Base-by-base conservation (phyloP, 92 coral and sea anemone genomes). In the Palythoa heliodiscus region DNA sequence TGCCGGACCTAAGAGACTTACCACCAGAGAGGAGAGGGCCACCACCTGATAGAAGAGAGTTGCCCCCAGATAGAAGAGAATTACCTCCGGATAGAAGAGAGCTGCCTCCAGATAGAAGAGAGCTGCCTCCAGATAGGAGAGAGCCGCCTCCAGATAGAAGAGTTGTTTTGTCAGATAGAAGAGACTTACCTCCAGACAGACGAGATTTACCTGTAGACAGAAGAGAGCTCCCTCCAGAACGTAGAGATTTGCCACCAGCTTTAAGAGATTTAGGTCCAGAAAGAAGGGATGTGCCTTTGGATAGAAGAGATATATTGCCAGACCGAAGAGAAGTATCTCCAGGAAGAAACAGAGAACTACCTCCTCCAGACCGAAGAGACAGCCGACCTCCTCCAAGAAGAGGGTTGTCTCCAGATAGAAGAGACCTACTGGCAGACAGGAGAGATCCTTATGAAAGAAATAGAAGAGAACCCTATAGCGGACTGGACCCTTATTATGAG, bases 401-500 rank as follows among this genome's bases (percentile, higher is more conserved):
- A 40, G 84, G 84, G 17, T 5, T 80, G 12, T 80, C 84, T 40
- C 84, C 84, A 40, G 83, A 78, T 22, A 78, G 73, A 43, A 78
- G 83, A 58, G 83, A 78, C n/a, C 19, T 75, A 12, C 52, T 22
- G 11, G 35, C 72, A 76, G 82, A 77, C 8, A 77, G 82, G 69
- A 77, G 70, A 25, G 82, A 63, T 13, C 83, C 90, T 13, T 89
- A 81, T 57, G 92, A 89, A 52, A 75, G 92, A 73, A 90, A 83
- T 29, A 73, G 91, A 37, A 80, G 93, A 20, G 93, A 83, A 53
- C 25, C 78, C 5, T 57, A 53, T 88, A 89, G 87, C n/a, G 52
- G 91, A 12, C 93, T 84, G 35, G 95, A 93, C 14, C 91, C 98
- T 2, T 92, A 90, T 68, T 91, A 86, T 60, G 92, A 91, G 14